Conservation (phyloP, 1,140 invertebrate genomes). For the Calosoma granatense region DNA sequence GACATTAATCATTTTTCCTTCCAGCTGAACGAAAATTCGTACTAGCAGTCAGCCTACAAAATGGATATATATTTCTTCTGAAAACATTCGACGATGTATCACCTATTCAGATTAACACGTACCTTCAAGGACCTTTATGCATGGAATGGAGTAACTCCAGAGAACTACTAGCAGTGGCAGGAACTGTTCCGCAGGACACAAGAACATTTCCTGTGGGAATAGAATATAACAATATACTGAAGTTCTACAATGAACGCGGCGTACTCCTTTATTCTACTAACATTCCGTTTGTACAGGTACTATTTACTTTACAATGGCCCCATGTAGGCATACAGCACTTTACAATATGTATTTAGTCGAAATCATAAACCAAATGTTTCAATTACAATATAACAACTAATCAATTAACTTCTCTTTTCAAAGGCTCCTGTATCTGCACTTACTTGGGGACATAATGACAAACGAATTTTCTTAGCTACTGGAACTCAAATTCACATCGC, state of each 20-base stretch:
- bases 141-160: constrained; percentile 96
- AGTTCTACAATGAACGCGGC: constrained; percentile 58
- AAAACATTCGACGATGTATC: constrained; percentile 88
- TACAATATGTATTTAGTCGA: constrained; percentile 20
- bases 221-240: constrained; percentile 44
- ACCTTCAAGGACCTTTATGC: constrained; percentile 63
- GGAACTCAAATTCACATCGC: constrained; percentile 83
- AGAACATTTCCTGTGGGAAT: constrained; percentile 29
- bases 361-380: neutral
- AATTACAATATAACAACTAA: constrained; percentile 12
- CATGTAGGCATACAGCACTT: constrained; percentile 30
- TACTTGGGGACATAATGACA: constrained; percentile 97
- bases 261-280: constrained; percentile 48
- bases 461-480: constrained; percentile 85
- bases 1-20: constrained; percentile 18
- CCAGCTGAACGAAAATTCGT: constrained; percentile 56
- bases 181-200: constrained; percentile 41
- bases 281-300: constrained; percentile 57
- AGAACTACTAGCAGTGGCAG: constrained; percentile 86
- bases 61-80: constrained; percentile 79
- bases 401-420: constrained; percentile 17
- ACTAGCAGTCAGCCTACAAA: constrained; percentile 78
- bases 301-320: too few species aligned
- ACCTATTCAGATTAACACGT: constrained; percentile 72
- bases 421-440: constrained; percentile 81